Base-by-base conservation (phyloP, 2,797 vertebrate genomes). In the Enteromius unitaeniatus region DNA sequence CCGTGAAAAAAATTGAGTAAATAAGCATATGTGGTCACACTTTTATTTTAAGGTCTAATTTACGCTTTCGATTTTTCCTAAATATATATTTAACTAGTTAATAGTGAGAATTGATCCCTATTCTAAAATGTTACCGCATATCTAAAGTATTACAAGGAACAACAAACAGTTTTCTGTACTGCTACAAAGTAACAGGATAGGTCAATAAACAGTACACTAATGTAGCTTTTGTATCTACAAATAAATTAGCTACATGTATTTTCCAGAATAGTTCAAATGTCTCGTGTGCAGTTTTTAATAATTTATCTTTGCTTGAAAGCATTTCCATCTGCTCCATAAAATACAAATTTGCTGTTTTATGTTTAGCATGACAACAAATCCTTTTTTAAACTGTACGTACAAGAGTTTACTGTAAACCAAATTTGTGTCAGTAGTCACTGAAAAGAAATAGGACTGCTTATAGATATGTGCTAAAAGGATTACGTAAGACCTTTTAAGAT, bases 181-280 rank as follows among this genome's bases (percentile, higher is more conserved):
- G 34, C 34, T 37, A 6, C 34, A 37, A 37, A 37, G 34, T 37
- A 37, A 55, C 23, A 21, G 31, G 34, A 42, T 13, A 10, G 26
- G 9, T 15, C 10, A 42, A 15, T 79, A 62, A 85, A 64, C 40
- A 76, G 19, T 49, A 76, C 62, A 49, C 49, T 85, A 69, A 19
- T 67, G 68, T 76, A 76, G 15, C 26, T 64, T 64, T 40, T 45
- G 13, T 81, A 31, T 31, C n/a, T 23, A 31, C 26, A 51, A n/a
- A 53, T 42, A 3, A 64, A 64, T 64, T 28, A 64, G 2, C 3
- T 64, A 31, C 6, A 64, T 31, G 34, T 53, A 51, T 47, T 47
- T 77, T 26, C 31, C 21, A 23, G 15, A 23, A 40, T 23, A 55
- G 26, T 74, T 53, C 0, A 55, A 37, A 53, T 53, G 5, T 51